phyloP scores from a whole-genome alignment of 2,113 vertebrate genomes.

The Daubentonia madagascariensis region DNA sequence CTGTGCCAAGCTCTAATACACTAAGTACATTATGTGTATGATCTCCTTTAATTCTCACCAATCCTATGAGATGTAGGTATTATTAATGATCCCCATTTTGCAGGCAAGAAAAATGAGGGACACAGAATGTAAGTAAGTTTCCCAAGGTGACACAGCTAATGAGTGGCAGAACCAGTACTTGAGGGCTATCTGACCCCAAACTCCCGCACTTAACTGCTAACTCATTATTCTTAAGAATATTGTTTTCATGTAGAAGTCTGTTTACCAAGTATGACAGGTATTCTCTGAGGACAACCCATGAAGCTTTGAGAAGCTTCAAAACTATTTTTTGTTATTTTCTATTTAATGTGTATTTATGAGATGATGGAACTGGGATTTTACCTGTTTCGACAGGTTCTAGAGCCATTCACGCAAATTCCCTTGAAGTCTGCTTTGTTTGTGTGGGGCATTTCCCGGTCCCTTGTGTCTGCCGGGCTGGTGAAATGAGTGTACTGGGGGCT shows the following conservation, averaged over 20 bases:
- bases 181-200: neutral
- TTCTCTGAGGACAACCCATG: constrained; percentile 14
- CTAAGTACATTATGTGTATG: neutral
- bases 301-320: constrained; percentile 23
- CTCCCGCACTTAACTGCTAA: neutral
- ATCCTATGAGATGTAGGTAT: neutral
- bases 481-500: neutral
- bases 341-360: constrained; percentile 6
- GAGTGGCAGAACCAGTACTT: constrained; percentile 4
- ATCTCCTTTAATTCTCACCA: neutral
- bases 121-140: neutral
- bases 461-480: neutral
- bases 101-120: neutral
- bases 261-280: neutral
- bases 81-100: constrained; percentile 23
- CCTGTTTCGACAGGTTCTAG: neutral
- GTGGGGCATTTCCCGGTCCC: neutral
- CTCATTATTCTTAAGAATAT: neutral
- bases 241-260: constrained; percentile 19
- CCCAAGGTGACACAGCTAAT: neutral
- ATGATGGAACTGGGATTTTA: constrained; percentile 2
- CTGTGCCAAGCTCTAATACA: neutral
- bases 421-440: neutral
- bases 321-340: neutral
- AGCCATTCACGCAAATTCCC: neutral